Conservation (phyloP, 2,113 vertebrate genomes). For the Engraulis encrasicolus region DNA sequence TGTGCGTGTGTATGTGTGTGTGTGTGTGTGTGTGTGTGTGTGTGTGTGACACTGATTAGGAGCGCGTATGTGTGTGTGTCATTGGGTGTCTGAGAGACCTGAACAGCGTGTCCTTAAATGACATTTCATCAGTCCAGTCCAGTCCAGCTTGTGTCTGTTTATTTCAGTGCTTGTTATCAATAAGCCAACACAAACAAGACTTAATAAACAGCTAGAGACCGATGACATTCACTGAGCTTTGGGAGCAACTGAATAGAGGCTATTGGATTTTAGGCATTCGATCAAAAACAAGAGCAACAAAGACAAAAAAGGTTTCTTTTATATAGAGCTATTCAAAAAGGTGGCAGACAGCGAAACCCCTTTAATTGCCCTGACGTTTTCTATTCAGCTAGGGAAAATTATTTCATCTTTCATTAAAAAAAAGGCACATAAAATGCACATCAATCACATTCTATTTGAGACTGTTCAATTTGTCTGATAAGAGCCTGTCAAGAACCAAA, state of each 20-base stretch:
- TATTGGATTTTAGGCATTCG: constrained; percentile 30
- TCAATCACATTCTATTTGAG: neutral
- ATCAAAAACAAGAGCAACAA: constrained; percentile 53
- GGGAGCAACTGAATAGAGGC: constrained; percentile 45
- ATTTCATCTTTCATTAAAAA: constrained; percentile 10
- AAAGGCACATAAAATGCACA: constrained; percentile 9
- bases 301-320: constrained; percentile 48
- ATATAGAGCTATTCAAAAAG: neutral
- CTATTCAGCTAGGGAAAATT: neutral
- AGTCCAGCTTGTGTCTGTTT: constrained; percentile 11
- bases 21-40: neutral
- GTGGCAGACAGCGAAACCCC: constrained; percentile 1
- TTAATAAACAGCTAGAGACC: neutral
- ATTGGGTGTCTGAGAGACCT: neutral
- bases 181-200: constrained; percentile 15
- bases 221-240: neutral
- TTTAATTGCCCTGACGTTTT: neutral
- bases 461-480: neutral
- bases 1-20: neutral
- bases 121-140: constrained; percentile 4
- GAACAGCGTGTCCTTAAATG: neutral
- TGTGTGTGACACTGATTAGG: neutral
- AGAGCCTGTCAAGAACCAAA: neutral
- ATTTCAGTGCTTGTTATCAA: constrained; percentile 21
- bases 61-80: neutral